These are phyloP conservation scores for Phortica variegata DNA, from an alignment of 1,140 invertebrate genomes.

Conservation along the genomic window DNA sequence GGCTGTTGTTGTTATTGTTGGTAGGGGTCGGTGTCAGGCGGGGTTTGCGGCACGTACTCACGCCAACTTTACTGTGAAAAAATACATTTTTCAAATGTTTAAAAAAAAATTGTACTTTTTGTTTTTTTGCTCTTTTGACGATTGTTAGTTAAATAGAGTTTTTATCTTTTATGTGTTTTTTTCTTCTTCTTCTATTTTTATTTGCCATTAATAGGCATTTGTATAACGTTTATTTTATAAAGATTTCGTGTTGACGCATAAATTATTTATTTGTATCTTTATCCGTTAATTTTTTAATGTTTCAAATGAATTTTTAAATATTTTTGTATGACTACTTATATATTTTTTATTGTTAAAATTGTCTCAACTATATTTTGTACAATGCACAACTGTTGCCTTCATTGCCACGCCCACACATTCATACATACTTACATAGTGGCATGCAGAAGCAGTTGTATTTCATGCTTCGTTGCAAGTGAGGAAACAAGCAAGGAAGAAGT, in stretches of 20 bases:
- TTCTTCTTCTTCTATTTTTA: background rate
- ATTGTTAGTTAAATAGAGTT: background rate
- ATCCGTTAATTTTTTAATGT: too few relatives aligned
- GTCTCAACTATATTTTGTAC: background rate
- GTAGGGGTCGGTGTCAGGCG: too few relatives aligned
- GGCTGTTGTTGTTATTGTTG: too few relatives aligned
- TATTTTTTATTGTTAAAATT: background rate
- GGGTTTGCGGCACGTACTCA: too few relatives aligned
- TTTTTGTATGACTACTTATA: background rate
- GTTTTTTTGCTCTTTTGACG: too few relatives aligned
- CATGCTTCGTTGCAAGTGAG: too few relatives aligned
- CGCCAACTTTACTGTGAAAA: background rate
- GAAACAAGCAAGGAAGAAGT: too few relatives aligned
- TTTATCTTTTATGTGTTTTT: background rate
- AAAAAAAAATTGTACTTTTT: too few relatives aligned
- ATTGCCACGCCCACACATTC: constrained; percentile 17
- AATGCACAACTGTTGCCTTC: constrained; percentile 26
- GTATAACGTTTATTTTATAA: constrained; percentile 24
- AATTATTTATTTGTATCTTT: constrained; percentile 34
- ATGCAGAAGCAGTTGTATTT: too few relatives aligned
- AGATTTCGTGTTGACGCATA: constrained; percentile 38
- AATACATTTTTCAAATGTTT: constrained; percentile 25
- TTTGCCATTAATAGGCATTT: constrained; percentile 10
- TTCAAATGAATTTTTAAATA: constrained; percentile 34
- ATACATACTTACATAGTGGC: too few relatives aligned